Conservation (phyloP, 2,113 vertebrate species). For the Aphyosemion australe region DNA sequence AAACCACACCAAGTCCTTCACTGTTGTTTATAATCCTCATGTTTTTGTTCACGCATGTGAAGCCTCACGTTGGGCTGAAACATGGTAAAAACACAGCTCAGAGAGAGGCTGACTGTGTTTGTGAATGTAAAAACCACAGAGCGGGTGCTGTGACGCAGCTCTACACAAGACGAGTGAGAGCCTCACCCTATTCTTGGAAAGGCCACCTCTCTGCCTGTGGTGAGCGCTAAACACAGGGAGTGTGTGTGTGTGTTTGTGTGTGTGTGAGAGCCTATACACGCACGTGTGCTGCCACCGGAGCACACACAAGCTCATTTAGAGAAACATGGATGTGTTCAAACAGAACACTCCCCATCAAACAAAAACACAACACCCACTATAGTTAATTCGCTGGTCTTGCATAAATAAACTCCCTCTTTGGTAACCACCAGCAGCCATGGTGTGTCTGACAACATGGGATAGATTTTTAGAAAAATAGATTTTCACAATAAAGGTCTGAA, state of each 20-base stretch:
- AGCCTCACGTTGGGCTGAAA: conserved; percentile 12
- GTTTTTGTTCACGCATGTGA: conserved; percentile 21
- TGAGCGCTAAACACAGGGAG: conserved; percentile 68
- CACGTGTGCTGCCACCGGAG: too few species aligned
- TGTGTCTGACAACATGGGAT: too few species aligned
- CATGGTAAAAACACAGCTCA: conserved; percentile 25
- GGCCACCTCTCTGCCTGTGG: conserved; percentile 71
- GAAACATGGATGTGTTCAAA: conserved; percentile 23
- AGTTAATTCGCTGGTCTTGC: not conserved
- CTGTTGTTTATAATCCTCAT: conserved; percentile 2
- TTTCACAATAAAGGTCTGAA: too few species aligned
- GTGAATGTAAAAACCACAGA: conserved; percentile 36
- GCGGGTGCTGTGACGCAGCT: conserved; percentile 21
- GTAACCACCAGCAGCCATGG: too few species aligned
- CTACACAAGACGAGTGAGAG: conserved; percentile 22
- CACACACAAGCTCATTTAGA: too few species aligned
- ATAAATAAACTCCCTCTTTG: too few species aligned
- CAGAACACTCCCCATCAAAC: conserved; percentile 12
- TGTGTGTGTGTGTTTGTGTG: not conserved
- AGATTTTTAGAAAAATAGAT: too few species aligned
- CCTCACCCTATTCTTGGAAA: conserved; percentile 73
- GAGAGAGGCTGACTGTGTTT: conserved; percentile 27
- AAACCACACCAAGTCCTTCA: not conserved
- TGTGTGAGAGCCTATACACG: too few species aligned
- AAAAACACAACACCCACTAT: conserved; percentile 18